Evolutionary conservation across 2,113 vertebrate species (phyloP).

Genomic region (Psittacula cyanocephala): DNA sequence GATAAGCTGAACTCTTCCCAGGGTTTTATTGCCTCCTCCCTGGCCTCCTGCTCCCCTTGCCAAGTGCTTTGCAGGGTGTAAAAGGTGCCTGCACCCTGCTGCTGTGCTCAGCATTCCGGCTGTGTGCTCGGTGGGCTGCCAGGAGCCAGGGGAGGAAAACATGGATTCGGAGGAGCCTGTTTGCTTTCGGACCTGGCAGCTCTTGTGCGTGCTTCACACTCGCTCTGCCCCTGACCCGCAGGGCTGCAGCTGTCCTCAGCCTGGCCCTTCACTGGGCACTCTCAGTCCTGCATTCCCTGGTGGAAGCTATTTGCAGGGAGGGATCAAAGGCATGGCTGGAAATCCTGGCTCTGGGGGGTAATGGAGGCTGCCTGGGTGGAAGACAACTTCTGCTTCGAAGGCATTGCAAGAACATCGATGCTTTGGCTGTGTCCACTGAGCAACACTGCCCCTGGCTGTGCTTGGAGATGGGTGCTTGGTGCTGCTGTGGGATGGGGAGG

Average conservation of each 20-base stretch:
- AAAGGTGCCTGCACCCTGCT: neutral
- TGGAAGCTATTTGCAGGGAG: neutral
- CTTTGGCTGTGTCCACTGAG: neutral
- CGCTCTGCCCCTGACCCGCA: neutral
- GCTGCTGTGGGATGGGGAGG: fast-evolving
- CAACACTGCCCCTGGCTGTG: neutral
- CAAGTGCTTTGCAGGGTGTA: neutral
- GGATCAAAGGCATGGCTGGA: neutral
- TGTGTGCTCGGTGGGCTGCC: neutral
- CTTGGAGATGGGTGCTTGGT: neutral
- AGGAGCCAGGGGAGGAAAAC: neutral
- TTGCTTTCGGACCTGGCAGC: neutral
- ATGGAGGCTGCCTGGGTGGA: neutral
- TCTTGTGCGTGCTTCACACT: neutral
- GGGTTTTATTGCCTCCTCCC: neutral
- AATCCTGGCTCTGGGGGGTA: neutral
- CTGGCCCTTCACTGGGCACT: fast-evolving
- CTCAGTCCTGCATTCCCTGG: neutral
- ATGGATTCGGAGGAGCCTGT: neutral
- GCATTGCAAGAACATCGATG: fast-evolving
- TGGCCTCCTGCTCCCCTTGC: neutral
- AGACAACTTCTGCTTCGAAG: neutral
- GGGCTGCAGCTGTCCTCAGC: neutral
- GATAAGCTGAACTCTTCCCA: neutral
- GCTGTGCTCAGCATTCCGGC: neutral